phyloP scores from a whole-genome alignment of 2,888 invertebrate genomes.

The Trissonchulus latispiculum region DNA sequence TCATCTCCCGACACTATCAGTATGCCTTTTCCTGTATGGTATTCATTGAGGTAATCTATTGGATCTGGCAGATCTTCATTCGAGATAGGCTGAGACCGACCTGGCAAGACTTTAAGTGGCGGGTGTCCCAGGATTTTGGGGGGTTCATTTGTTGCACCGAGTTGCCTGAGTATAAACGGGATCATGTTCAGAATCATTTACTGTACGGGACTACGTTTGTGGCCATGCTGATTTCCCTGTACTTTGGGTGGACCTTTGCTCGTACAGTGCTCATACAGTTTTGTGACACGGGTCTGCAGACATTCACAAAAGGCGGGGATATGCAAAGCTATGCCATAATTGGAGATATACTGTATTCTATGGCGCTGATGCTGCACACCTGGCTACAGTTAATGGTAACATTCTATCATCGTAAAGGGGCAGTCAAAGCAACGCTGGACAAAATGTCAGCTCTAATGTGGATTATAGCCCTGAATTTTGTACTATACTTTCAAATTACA shows the following conservation, averaged over 20 bases:
- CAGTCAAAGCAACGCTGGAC: background rate
- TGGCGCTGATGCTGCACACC: constrained; percentile 4
- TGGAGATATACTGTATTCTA: background rate
- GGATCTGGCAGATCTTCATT: background rate
- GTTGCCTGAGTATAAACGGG: constrained; percentile 12
- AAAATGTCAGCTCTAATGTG: constrained; percentile 7
- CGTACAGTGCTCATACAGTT: background rate
- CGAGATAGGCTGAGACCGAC: background rate
- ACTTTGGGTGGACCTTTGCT: background rate
- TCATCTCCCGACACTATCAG: constrained; percentile 1
- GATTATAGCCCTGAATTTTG: constrained; percentile 9
- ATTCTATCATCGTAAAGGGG: constrained; percentile 6
- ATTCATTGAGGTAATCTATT: background rate
- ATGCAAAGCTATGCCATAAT: background rate
- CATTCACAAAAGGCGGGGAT: background rate
- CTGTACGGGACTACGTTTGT: constrained; percentile 4
- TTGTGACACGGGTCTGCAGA: background rate
- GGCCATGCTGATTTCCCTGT: background rate
- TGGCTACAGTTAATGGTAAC: constrained; percentile 7
- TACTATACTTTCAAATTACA: constrained; percentile 12
- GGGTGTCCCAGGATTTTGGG: constrained; percentile 6
- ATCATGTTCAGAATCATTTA: constrained; percentile 15
- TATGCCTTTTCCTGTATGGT: background rate
- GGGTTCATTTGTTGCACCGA: constrained; percentile 7
- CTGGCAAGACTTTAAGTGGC: constrained; percentile 14